Evolutionary conservation across 2,113 vertebrate species (phyloP).

Genomic region (sheep (Ovis aries)): DNA sequence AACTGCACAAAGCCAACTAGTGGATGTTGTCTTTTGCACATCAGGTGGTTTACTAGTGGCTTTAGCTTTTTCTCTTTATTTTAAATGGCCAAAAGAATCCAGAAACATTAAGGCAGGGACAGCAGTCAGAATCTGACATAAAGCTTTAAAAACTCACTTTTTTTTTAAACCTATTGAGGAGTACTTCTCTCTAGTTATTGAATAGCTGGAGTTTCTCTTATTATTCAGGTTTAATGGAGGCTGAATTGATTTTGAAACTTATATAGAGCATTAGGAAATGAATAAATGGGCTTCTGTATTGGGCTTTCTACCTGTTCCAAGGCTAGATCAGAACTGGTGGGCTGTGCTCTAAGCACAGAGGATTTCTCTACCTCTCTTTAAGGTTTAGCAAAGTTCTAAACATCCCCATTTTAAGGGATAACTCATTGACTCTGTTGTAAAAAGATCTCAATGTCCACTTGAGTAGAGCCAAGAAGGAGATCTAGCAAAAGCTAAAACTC

Average conservation of each 20-base stretch:
- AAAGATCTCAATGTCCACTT: conserved; percentile 29
- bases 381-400: conserved; percentile 59
- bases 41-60: conserved; percentile 64
- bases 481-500: conserved; percentile 51
- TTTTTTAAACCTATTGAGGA: conserved; percentile 56
- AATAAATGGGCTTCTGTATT: conserved; percentile 54
- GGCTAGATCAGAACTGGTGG: conserved; percentile 57
- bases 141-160: conserved; percentile 72
- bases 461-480: conserved; percentile 43
- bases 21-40: conserved; percentile 60
- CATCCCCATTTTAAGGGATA: conserved; percentile 46
- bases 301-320: conserved; percentile 64
- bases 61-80: conserved; percentile 56
- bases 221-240: conserved; percentile 66
- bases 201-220: conserved; percentile 68
- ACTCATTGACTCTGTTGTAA: conserved; percentile 39
- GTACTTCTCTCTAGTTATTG: conserved; percentile 62
- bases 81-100: conserved; percentile 68
- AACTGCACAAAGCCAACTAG: conserved; percentile 55
- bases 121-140: conserved; percentile 68
- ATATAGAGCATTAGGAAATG: conserved; percentile 50
- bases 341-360: conserved; percentile 38
- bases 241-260: conserved; percentile 49
- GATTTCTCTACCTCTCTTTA: conserved; percentile 74
- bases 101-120: conserved; percentile 68